Evolutionary conservation across 2,113 vertebrate genomes (phyloP).

Genomic region (Dicrurus megarhynchus): DNA sequence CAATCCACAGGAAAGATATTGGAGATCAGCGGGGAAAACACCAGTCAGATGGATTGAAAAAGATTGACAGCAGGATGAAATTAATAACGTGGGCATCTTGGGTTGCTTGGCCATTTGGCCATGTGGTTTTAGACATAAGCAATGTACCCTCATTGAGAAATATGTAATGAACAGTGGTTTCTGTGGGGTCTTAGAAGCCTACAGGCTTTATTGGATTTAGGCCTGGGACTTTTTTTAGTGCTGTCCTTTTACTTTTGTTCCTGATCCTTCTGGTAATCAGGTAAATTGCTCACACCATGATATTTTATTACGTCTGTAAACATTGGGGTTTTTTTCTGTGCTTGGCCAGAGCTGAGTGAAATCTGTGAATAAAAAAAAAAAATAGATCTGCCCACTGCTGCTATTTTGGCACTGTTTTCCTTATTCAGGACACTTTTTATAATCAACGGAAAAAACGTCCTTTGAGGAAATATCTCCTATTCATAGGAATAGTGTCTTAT

Average conservation of each 20-base stretch:
- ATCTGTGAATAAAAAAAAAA: not conserved
- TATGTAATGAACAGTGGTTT: not conserved
- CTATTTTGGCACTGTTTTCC: not conserved
- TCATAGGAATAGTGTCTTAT: not conserved
- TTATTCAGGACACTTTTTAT: not conserved
- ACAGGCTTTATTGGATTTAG: not conserved
- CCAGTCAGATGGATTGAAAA: not conserved
- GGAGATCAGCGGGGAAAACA: constrained; percentile 1
- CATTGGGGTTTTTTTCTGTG: not conserved
- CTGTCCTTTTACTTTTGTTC: not conserved
- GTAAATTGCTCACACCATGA: not conserved
- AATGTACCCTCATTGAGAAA: not conserved
- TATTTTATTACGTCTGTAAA: not conserved
- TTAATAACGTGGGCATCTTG: not conserved
- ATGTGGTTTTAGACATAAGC: not conserved
- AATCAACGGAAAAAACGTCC: not conserved
- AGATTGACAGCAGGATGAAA: constrained; percentile 20
- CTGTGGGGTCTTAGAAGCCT: not conserved
- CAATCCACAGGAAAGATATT: not conserved
- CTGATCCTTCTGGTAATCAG: not conserved
- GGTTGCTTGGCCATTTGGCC: not conserved
- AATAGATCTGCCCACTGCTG: not conserved
- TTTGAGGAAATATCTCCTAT: not conserved
- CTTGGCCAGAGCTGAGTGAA: not conserved
- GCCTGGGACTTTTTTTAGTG: not conserved